These are phyloP conservation scores for Triplophysa tibetana DNA, from an alignment of 2,113 vertebrate genomes.

Conservation along the genomic window DNA sequence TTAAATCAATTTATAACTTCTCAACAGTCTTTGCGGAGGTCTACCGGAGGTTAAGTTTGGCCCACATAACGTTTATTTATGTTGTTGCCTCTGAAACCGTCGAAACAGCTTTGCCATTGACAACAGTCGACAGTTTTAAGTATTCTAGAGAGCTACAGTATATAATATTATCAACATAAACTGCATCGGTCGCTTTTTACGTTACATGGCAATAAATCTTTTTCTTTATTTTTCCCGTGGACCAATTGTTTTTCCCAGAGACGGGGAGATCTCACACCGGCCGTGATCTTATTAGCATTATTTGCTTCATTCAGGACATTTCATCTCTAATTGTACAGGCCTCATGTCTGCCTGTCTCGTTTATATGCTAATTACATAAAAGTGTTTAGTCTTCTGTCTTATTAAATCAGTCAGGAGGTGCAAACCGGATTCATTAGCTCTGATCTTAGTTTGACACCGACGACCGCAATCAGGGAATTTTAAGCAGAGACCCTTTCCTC, in stretches of 20 bases:
- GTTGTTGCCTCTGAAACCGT: too few species aligned
- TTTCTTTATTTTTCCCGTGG: too few species aligned
- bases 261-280: conserved; percentile 1
- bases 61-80: too few species aligned
- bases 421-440: conserved; percentile 58
- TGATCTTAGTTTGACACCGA: conserved; percentile 53
- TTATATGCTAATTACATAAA: conserved; percentile 64
- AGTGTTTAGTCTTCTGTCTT: conserved; percentile 62
- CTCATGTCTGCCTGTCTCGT: conserved; percentile 58
- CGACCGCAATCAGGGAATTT: conserved; percentile 57
- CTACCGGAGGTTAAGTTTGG: too few species aligned
- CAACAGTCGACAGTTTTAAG: too few species aligned
- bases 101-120: too few species aligned
- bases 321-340: conserved; percentile 52
- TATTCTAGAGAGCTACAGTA: too few species aligned
- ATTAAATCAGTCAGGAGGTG: conserved; percentile 61
- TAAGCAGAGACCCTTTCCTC: conserved; percentile 42
- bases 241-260: neutral
- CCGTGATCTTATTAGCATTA: conserved; percentile 37
- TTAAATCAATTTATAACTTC: too few species aligned
- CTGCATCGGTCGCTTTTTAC: too few species aligned
- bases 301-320: conserved; percentile 55
- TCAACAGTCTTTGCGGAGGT: too few species aligned
- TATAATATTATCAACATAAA: too few species aligned
- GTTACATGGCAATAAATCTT: too few species aligned